Evolutionary conservation across 1,140 invertebrate genomes (phyloP), one percentile per base, ranked within the genome.

Genomic region (Zaprionus tsacasi): DNA sequence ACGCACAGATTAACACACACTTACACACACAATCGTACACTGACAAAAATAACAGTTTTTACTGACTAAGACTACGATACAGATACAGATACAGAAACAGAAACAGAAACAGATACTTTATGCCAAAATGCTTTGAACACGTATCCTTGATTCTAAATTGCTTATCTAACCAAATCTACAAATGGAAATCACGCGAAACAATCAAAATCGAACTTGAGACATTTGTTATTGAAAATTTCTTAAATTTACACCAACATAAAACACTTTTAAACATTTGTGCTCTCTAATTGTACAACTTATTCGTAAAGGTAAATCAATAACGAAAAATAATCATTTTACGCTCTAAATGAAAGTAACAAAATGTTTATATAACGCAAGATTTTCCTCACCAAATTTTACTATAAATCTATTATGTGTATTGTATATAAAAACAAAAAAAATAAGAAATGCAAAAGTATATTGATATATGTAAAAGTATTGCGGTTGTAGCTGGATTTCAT

Each of bases 321-420:
- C 73, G 70, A 79, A 70, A 71, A 72, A 58, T 88, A 81, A 81
- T 82, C 79, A 88, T 87, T 86, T 88, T 87, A 88, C 50, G 79
- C 83, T 87, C 79, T 82, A 69, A 77, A 82, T 27, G 70, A 73
- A 78, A 70, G 65, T 75, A 85, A 65, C 64, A 57, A 80, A 69
- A 87, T 76, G 80, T 79, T 82, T 82, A 82, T 66, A 69, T 73
- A 86, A 79, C 64, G 78, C 78, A 83, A 88, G 67, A 88, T 83
- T 88, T 88, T 89, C 79, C 81, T 89, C 85, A 89, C 81, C 69
- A 89, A 89, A 85, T 89, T 89, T 89, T 89, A 89, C 86, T 90
- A 86, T 66, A 79, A 85, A 77, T 89, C 85, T 90, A 79, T 85
- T 89, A 89, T 85, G 85, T 89, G 85, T 90, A 88, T 89, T 82